Base-by-base conservation (phyloP, 1,140 invertebrate genomes). In the Rhyacophila brunnea region DNA sequence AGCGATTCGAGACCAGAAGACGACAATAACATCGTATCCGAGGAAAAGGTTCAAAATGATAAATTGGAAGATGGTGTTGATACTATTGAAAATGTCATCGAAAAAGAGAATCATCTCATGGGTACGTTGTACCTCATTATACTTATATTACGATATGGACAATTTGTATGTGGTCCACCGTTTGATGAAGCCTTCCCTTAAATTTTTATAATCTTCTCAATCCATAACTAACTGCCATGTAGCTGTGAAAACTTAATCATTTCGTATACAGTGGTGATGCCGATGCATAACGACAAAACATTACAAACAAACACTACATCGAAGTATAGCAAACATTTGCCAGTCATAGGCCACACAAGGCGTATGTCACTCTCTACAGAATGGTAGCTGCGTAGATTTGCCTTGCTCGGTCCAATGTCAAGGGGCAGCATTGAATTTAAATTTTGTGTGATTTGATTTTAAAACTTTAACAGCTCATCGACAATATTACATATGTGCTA, bases 41-140 rank as follows among this genome's bases (percentile, higher is more conserved):
- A 51, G n/a, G 35, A 15, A 3, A 51, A 42, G 6, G 10, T 19
- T 40, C 40, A 43, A 35, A 43, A 43, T 53, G 10, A 23, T 32
- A 32, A 17, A 34, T 5, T 14, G 18, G 51, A 44, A 34, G 51
- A 54, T 14, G 18, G 6, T 15, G 40, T 57, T 20, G 54, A 57
- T 38, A 48, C 47, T 7, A 48, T 48, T 10, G 17, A 70, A 74
- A 66, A 3, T 3, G 68, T 74, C 14, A 69, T 77, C 35, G 69
- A 77, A 34, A 73, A 62, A 38, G 73, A 75, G 68, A 68, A 69
- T 63, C 73, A 73, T 69, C 72, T 77, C 66, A 70, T 69, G 34
- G 76, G 76, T 74, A 70, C 56, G 58, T 50, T 53, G 6, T 54
- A 38, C 1, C 10, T 19, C 10, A n/a, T 43, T 13, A n/a, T 43